These are phyloP conservation scores for Spilogale gracilis DNA, from an alignment of 2,113 vertebrate genomes.

Conservation along the genomic window DNA sequence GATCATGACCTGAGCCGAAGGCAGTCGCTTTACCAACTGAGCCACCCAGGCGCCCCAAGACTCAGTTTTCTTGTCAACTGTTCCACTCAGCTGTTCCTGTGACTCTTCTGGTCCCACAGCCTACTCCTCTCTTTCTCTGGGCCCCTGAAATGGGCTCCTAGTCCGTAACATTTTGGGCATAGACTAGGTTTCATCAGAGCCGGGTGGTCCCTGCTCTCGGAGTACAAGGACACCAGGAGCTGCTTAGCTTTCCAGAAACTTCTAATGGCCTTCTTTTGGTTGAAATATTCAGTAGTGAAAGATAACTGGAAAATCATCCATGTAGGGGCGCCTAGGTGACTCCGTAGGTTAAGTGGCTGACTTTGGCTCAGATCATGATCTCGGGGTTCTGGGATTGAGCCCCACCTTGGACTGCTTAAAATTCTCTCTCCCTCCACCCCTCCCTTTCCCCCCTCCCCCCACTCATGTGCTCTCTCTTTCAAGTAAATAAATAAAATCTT, in stretches of 20 bases:
- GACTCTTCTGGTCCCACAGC: not conserved
- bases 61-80: not conserved
- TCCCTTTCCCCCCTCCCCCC: not conserved
- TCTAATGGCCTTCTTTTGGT: slow-evolving; percentile 45
- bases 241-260: not conserved
- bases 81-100: not conserved
- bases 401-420: not conserved
- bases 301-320: slow-evolving; percentile 17
- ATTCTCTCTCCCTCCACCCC: not conserved
- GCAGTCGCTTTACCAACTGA: too few relatives aligned
- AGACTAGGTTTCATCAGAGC: slow-evolving; percentile 16
- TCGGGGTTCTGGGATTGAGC: not conserved
- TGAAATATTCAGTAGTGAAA: slow-evolving; percentile 34
- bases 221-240: not conserved
- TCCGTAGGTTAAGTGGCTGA: not conserved
- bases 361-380: not conserved
- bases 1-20: too few relatives aligned
- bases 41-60: too few relatives aligned
- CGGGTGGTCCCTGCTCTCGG: not conserved
- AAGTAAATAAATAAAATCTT: not conserved
- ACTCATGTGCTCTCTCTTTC: not conserved
- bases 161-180: not conserved
- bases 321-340: not conserved
- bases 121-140: not conserved
- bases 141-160: not conserved